A percentile compares a stretch with the other conserved stretches of the same genome.
Evolutionary conservation across 2,797 vertebrate genomes (phyloP).

Genomic region (Amniataba percoides): DNA sequence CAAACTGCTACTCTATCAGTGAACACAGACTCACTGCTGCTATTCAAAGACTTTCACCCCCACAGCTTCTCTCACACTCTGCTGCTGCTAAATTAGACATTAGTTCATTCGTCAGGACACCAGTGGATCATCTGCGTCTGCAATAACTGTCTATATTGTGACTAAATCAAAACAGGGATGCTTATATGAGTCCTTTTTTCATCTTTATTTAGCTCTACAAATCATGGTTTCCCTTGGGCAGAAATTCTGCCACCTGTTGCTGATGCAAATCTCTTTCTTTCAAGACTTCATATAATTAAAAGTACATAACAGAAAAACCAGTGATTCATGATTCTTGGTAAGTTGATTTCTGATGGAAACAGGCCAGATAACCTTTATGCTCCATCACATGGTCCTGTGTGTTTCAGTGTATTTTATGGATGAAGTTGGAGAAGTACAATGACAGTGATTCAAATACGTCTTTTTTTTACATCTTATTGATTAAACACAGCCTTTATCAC

Average conservation of each 20-base stretch:
- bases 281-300: neutral
- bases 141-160: neutral
- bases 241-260: neutral
- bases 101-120: slow-evolving; percentile 34
- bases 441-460: neutral
- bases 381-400: neutral
- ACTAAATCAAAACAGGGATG: neutral
- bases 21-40: slow-evolving; percentile 59
- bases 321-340: neutral
- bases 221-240: neutral
- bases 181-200: neutral
- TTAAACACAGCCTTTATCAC: neutral
- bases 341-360: neutral
- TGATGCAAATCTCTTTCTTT: neutral
- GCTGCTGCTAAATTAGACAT: slow-evolving; percentile 34
- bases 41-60: slow-evolving; percentile 59
- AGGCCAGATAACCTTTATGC: neutral
- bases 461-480: neutral
- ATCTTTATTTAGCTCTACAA: neutral
- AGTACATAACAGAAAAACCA: no score
- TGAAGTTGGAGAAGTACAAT: neutral
- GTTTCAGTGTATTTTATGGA: neutral
- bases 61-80: slow-evolving; percentile 49
- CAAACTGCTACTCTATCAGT: slow-evolving; percentile 59
- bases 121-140: neutral